phyloP scores from a whole-genome alignment of 2,113 vertebrate species.

The Heterotilapia buettikoferi region DNA sequence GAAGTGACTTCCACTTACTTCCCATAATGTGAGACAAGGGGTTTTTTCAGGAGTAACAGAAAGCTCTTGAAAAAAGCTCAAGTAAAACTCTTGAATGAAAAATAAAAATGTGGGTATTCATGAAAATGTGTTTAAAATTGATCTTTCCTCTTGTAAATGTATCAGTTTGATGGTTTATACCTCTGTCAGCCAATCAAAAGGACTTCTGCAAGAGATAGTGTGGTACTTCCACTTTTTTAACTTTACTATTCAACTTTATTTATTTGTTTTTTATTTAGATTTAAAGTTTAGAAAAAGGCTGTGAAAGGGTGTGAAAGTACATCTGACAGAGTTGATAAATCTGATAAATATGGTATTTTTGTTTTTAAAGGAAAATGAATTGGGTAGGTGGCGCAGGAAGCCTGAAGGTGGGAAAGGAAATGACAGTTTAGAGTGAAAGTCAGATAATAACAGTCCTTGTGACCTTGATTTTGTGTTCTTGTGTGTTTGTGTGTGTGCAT shows the following conservation, averaged over 20 bases:
- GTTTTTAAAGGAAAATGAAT: not conserved
- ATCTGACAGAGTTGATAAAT: not conserved
- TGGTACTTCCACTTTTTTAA: not conserved
- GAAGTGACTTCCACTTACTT: not conserved
- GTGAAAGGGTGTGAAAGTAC: not conserved
- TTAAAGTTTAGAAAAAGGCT: not conserved
- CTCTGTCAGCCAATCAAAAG: accelerated
- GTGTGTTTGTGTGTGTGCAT: not conserved
- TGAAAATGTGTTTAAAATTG: accelerated
- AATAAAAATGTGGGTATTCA: not conserved
- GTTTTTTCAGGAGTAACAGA: not conserved
- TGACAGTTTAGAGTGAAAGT: not conserved
- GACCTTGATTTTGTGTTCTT: slow-evolving; percentile 4
- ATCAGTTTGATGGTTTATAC: not conserved
- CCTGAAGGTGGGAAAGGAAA: not conserved
- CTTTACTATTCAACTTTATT: not conserved
- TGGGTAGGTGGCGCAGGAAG: not conserved
- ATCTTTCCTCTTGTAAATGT: accelerated
- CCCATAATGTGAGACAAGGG: not conserved
- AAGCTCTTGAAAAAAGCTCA: not conserved
- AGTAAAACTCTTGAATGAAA: not conserved
- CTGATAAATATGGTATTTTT: not conserved
- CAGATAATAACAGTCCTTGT: not conserved
- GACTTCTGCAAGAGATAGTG: not conserved
- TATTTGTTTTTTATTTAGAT: not conserved